phyloP scores from a whole-genome alignment of 2,888 invertebrate species.

The Lysandra coridon region DNA sequence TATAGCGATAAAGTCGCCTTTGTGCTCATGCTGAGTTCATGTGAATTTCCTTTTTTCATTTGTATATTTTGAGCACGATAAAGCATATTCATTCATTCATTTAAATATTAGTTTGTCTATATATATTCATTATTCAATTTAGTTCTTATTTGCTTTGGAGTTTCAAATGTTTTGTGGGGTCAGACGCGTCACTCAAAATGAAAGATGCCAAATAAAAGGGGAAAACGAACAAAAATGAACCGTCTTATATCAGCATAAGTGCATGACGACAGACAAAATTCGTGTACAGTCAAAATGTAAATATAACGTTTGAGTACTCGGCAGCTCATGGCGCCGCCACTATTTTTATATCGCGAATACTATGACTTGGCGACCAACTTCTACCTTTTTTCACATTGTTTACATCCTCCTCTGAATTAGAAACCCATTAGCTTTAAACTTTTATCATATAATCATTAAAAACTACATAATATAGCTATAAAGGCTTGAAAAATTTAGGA shows the following conservation, averaged over 20 bases:
- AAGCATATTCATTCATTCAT: too few species aligned
- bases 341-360: conserved; percentile 45
- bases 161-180: too few species aligned
- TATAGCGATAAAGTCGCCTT: too few species aligned
- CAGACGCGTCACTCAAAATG: too few species aligned
- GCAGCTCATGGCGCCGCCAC: conserved; percentile 48
- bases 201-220: not conserved
- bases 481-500: too few species aligned
- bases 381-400: not conserved
- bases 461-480: not conserved
- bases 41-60: too few species aligned
- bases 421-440: not conserved
- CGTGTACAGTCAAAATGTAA: conserved; percentile 50
- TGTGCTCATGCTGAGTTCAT: too few species aligned
- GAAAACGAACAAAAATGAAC: too few species aligned
- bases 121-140: too few species aligned
- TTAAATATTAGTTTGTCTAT: too few species aligned
- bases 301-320: conserved; percentile 54
- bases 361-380: conserved; percentile 5
- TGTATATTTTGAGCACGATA: too few species aligned
- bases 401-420: not conserved
- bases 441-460: not conserved
- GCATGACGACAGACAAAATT: conserved; percentile 60
- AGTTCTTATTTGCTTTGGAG: too few species aligned
- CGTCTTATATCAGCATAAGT: conserved; percentile 42